These are phyloP conservation scores for Macaria notata DNA, from an alignment of 2,888 invertebrate genomes.

Conservation along the genomic window DNA sequence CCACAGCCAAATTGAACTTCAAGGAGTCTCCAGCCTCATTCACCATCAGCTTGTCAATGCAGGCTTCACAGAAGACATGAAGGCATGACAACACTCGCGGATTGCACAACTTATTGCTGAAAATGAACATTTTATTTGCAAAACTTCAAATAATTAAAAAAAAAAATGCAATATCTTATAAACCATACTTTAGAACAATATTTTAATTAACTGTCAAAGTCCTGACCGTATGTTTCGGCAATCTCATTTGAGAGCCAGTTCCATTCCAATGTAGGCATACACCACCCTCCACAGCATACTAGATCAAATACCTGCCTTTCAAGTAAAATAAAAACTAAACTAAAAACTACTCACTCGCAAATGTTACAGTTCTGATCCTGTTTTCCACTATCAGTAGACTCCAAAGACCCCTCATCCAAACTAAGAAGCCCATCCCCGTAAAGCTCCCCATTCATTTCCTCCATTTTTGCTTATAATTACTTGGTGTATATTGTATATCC, in stretches of 20 bases:
- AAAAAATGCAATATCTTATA: no score
- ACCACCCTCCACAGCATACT: no score
- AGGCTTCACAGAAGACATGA: conserved; percentile 97
- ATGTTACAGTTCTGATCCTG: conserved; percentile 85
- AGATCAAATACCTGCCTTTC: no score
- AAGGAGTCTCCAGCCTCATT: conserved; percentile 87
- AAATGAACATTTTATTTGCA: conserved; percentile 38
- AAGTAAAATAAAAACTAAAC: no score
- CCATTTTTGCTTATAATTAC: conserved; percentile 83
- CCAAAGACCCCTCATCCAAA: conserved; percentile 78
- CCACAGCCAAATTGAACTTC: conserved; percentile 84
- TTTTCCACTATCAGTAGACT: conserved; percentile 73
- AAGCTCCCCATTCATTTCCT: conserved; percentile 81
- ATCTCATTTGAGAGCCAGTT: no score
- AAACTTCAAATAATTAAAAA: background rate
- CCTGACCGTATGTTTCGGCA: no score
- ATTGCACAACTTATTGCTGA: conserved; percentile 87
- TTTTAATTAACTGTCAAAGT: no score
- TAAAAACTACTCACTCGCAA: conserved; percentile 80
- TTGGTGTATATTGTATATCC: conserved; percentile 71
- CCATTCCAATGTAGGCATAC: no score
- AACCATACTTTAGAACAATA: no score
- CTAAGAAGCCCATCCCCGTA: conserved; percentile 75
- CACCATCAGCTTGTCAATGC: conserved; percentile 90
- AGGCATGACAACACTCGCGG: conserved; percentile 96